Evolutionary conservation across 1,140 invertebrate species (phyloP).

Genomic region (Capitella teleta): DNA sequence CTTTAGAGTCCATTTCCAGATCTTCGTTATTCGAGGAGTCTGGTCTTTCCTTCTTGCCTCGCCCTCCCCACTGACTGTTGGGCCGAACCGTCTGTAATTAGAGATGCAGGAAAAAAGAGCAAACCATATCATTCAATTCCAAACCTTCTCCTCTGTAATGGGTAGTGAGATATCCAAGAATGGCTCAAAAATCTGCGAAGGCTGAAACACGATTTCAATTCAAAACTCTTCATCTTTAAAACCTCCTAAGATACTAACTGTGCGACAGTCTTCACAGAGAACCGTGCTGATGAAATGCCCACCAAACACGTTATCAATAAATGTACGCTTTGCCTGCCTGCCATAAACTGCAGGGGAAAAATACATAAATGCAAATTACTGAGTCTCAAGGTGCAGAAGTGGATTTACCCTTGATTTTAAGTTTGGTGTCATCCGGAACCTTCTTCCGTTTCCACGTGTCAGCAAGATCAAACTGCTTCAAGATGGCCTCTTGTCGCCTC

Average conservation of each 20-base stretch:
- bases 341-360: constrained; percentile 55
- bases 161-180: constrained; percentile 91
- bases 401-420: constrained; percentile 48
- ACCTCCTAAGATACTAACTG: too few species aligned
- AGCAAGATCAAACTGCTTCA: constrained; percentile 33
- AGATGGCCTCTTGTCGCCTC: constrained; percentile 28
- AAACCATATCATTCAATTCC: too few species aligned
- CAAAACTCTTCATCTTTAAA: too few species aligned
- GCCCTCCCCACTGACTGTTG: neutral
- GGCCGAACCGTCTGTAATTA: neutral
- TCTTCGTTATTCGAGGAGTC: too few species aligned
- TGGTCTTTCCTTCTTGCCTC: too few species aligned
- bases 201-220: constrained; percentile 41
- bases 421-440: constrained; percentile 60
- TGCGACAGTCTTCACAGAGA: constrained; percentile 73
- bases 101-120: neutral
- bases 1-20: too few species aligned
- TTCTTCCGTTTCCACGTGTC: constrained; percentile 50
- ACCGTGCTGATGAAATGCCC: constrained; percentile 80
- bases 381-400: neutral
- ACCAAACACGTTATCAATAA: constrained; percentile 76
- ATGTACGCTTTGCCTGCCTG: constrained; percentile 59
- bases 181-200: constrained; percentile 74
- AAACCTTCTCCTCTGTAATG: constrained; percentile 55
- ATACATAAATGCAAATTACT: neutral